Evolutionary conservation across 1,140 invertebrate genomes (phyloP).

Genomic region (Aphis gossypii): DNA sequence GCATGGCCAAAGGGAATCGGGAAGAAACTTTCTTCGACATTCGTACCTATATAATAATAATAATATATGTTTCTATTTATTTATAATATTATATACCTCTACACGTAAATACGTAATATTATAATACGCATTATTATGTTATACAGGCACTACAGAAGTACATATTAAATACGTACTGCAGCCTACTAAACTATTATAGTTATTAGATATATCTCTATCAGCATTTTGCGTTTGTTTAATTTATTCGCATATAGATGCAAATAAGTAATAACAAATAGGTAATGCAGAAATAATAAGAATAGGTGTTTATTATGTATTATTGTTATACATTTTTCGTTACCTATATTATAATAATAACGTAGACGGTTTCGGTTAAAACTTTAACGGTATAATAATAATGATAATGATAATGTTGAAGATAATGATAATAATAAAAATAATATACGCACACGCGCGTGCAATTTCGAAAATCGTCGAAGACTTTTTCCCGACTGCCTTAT

Average conservation of each 20-base stretch:
- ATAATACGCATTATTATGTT: background rate
- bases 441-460: background rate
- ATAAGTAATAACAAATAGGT: background rate
- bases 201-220: no score
- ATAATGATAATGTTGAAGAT: background rate
- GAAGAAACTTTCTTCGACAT: conserved; percentile 21
- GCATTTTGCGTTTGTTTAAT: background rate
- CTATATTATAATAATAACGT: background rate
- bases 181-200: background rate
- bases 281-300: background rate
- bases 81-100: background rate
- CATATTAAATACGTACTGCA: no score
- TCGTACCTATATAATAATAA: background rate
- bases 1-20: conserved; percentile 26
- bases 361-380: background rate
- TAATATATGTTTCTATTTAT: background rate
- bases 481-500: background rate
- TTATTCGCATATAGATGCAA: background rate
- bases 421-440: background rate
- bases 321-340: background rate
- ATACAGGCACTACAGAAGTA: no score
- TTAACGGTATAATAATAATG: background rate
- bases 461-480: background rate
- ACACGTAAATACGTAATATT: background rate
- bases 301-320: background rate